Conservation (phyloP, 2,888 invertebrate genomes). For the Morpho achilles region DNA sequence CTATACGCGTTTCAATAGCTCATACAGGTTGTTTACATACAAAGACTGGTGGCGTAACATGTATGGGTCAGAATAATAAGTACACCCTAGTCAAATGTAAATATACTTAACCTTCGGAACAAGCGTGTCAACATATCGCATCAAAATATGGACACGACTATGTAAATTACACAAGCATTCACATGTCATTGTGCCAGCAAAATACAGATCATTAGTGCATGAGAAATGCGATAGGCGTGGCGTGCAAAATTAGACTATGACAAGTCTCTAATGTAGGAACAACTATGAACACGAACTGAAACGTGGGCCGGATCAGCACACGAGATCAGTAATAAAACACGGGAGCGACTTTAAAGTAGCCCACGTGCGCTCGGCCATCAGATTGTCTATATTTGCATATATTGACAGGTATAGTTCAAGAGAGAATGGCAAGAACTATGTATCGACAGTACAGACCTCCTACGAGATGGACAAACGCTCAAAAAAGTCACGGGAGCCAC, state of each 20-base stretch:
- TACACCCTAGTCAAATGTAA: neutral
- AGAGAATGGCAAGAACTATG: neutral
- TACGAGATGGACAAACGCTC: too few relatives aligned
- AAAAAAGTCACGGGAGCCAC: too few relatives aligned
- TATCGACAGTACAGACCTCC: too few relatives aligned
- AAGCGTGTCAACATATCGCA: slow-evolving; percentile 14
- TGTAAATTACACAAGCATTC: slow-evolving; percentile 14
- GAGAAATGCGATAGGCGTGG: slow-evolving; percentile 15
- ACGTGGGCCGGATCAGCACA: slow-evolving; percentile 65
- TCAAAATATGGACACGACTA: slow-evolving; percentile 22
- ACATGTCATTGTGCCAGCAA: slow-evolving; percentile 10
- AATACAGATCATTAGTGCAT: slow-evolving; percentile 18
- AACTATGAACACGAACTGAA: slow-evolving; percentile 45
- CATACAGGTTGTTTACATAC: too few relatives aligned
- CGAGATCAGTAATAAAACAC: slow-evolving; percentile 68
- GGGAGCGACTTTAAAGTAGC: slow-evolving; percentile 53
- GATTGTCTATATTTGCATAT: slow-evolving; percentile 68
- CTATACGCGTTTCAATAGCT: too few relatives aligned
- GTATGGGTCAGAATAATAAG: too few relatives aligned
- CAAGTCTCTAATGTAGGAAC: slow-evolving; percentile 46
- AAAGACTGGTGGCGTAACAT: too few relatives aligned
- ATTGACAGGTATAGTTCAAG: slow-evolving; percentile 51
- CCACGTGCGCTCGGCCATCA: slow-evolving; percentile 61
- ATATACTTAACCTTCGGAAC: neutral
- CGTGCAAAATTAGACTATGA: slow-evolving; percentile 33